Conservation (phyloP, 2,113 vertebrate species). For the Gallinago undulata region DNA sequence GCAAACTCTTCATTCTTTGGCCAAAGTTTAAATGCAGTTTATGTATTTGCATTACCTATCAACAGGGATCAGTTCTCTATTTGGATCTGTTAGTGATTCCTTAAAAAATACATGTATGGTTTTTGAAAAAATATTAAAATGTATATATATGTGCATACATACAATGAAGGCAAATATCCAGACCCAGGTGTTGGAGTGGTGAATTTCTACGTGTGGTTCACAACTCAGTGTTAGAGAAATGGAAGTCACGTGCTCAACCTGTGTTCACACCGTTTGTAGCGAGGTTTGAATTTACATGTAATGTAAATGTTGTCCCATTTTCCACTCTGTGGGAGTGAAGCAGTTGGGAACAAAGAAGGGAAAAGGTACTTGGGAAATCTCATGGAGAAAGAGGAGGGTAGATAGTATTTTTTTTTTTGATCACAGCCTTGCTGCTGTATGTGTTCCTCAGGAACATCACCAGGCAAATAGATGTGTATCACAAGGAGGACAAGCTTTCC, state of each 20-base stretch:
- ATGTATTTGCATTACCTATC: neutral
- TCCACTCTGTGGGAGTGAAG: neutral
- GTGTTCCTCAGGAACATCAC: neutral
- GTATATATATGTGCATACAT: accelerated
- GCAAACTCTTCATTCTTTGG: neutral
- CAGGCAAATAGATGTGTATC: neutral
- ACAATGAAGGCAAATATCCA: neutral
- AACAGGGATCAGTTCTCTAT: neutral
- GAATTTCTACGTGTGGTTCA: neutral
- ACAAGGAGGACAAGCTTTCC: neutral
- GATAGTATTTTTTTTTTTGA: neutral
- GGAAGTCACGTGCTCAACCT: neutral
- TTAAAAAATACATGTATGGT: neutral
- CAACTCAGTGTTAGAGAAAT: neutral
- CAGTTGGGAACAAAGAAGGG: neutral
- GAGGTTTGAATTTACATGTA: neutral
- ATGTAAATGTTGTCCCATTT: neutral
- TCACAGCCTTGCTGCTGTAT: neutral
- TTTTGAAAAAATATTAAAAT: neutral
- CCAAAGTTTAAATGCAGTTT: neutral
- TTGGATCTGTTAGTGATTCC: neutral
- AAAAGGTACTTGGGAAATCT: neutral
- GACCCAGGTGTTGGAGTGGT: neutral
- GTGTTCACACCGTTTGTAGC: neutral
- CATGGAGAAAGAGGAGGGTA: neutral